A percentile compares a stretch with the other conserved stretches of the same genome.
phyloP scores from a whole-genome alignment of 2,797 vertebrate species.

The Myotis myotis region DNA sequence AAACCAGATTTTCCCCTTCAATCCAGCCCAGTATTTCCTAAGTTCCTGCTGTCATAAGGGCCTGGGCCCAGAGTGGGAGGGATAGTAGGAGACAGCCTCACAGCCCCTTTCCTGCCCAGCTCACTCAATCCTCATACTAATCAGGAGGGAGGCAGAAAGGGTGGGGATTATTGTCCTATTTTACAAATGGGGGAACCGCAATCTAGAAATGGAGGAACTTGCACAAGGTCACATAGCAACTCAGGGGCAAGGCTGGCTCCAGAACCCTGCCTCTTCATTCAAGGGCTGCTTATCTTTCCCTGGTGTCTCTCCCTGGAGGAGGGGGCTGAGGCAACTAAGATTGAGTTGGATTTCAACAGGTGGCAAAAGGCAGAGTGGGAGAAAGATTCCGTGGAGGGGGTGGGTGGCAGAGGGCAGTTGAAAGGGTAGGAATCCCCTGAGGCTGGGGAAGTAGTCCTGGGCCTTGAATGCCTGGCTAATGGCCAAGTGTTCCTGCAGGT shows the following conservation, averaged over 20 bases:
- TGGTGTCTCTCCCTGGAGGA: not conserved
- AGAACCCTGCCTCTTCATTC: not conserved
- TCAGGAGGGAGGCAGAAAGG: not conserved
- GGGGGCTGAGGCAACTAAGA: not conserved
- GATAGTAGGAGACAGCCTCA: not conserved
- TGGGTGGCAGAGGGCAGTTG: not conserved
- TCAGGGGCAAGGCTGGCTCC: not conserved
- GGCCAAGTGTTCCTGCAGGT: not conserved
- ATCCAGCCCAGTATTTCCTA: not conserved
- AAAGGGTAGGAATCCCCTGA: not conserved
- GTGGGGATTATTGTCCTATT: not conserved
- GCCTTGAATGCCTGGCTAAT: not conserved
- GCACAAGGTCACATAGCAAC: not conserved
- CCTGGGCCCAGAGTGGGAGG: not conserved
- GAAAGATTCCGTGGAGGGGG: not conserved
- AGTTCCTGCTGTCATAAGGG: not conserved
- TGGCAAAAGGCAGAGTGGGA: not conserved
- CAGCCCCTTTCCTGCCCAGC: not conserved
- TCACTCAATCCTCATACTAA: not conserved
- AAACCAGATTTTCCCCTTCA: conserved; percentile 33
- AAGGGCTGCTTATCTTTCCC: not conserved
- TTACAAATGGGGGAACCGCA: not conserved
- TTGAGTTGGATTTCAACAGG: not conserved
- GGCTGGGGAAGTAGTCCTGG: no score
- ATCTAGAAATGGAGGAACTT: not conserved